phyloP scores from a whole-genome alignment of 2,113 vertebrate species.

The Poicephalus gulielmi region DNA sequence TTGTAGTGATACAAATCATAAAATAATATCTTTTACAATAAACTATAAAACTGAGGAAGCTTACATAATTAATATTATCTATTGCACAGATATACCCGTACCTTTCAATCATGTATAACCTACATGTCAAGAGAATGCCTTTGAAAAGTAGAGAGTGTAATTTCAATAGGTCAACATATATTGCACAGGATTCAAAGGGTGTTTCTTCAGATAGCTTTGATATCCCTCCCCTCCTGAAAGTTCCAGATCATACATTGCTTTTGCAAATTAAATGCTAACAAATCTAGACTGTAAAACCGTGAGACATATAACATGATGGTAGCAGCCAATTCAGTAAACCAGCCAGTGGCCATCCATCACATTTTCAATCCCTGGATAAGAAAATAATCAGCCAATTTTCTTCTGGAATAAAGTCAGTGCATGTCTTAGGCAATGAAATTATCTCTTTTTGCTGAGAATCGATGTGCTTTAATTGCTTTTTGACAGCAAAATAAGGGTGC shows the following conservation, averaged over 20 bases:
- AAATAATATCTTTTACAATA: constrained; percentile 74
- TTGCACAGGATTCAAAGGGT: background rate
- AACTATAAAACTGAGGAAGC: constrained; percentile 57
- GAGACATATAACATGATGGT: background rate
- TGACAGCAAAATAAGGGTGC: background rate
- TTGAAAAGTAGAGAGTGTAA: background rate
- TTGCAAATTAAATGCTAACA: background rate
- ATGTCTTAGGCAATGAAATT: background rate
- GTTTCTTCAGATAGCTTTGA: background rate
- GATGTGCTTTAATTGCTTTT: constrained; percentile 1
- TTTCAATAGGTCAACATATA: background rate
- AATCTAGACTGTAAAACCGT: background rate
- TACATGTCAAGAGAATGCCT: background rate
- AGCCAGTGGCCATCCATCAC: background rate
- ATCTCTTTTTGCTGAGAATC: background rate
- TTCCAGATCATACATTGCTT: background rate
- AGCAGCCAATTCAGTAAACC: background rate
- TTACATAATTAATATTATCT: constrained; percentile 61
- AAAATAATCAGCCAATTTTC: background rate
- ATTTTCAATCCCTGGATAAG: background rate
- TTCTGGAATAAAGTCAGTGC: background rate
- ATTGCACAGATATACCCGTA: background rate
- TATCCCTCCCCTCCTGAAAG: background rate
- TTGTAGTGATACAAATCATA: constrained; percentile 73
- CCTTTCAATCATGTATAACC: background rate